phyloP scores from a whole-genome alignment of 1,140 invertebrate species.

The Drosophila novamexicana region DNA sequence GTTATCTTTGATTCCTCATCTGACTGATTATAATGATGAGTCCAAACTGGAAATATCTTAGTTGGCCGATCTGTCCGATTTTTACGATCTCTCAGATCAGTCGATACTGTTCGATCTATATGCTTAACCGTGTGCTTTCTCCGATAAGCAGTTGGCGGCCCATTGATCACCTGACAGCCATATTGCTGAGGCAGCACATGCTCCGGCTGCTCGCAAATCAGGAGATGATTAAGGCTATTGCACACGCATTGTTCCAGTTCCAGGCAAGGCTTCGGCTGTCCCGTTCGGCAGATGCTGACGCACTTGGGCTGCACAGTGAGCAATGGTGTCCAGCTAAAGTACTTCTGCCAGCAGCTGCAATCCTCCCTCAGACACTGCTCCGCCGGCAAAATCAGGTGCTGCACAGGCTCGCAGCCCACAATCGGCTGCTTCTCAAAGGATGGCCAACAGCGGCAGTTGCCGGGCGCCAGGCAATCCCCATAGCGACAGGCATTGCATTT shows the following conservation, averaged over 20 bases:
- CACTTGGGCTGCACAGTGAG: background rate
- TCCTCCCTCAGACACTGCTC: background rate
- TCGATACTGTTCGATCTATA: background rate
- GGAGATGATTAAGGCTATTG: background rate
- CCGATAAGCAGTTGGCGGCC: background rate
- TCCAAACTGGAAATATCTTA: too few species aligned
- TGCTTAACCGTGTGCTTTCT: too few species aligned
- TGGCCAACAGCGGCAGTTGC: slow-evolving; percentile 13
- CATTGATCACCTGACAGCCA: background rate
- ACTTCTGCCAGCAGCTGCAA: slow-evolving; percentile 14
- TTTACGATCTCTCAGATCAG: too few species aligned
- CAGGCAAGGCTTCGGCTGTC: background rate
- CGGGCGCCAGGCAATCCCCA: slow-evolving; percentile 26
- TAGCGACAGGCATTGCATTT: slow-evolving; percentile 12
- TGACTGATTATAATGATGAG: too few species aligned
- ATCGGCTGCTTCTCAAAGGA: background rate
- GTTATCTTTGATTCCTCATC: background rate
- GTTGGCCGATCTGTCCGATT: too few species aligned
- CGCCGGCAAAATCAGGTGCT: background rate
- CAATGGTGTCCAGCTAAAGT: background rate
- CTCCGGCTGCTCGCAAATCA: background rate
- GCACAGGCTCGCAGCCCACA: background rate
- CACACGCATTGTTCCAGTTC: background rate
- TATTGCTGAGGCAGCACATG: background rate
- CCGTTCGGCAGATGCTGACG: background rate